Conservation (phyloP, 2,113 vertebrate genomes). For the Bubo bubo region DNA sequence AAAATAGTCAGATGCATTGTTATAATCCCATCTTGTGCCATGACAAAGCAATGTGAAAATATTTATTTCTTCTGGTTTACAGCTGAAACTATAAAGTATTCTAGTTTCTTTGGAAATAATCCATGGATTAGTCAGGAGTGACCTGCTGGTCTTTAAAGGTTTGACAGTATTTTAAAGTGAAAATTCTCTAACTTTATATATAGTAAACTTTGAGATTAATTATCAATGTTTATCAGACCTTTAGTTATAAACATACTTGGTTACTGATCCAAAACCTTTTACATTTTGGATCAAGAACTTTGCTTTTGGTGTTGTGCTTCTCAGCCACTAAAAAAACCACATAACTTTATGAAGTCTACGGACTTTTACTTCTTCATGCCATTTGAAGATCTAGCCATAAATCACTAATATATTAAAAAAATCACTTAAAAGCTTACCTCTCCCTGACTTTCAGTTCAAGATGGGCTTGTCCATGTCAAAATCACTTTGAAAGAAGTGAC, state of each 20-base stretch:
- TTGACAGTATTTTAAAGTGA: background rate
- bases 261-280: background rate
- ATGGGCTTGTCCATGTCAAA: background rate
- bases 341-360: background rate
- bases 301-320: background rate
- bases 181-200: background rate
- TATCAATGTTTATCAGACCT: background rate
- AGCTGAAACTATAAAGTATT: background rate
- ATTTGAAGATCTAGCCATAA: background rate
- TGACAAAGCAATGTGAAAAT: background rate
- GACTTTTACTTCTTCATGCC: background rate
- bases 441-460: background rate
- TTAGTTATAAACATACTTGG: background rate
- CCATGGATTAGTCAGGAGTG: background rate
- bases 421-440: background rate
- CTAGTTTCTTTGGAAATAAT: background rate
- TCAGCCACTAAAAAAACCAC: background rate
- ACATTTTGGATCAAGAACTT: background rate
- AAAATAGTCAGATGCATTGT: background rate
- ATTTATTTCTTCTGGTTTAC: background rate
- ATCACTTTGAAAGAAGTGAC: background rate
- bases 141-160: background rate
- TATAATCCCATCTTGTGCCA: background rate
- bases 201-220: background rate
- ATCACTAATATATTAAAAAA: background rate